These are phyloP conservation scores for Oxyruncus cristatus DNA, from an alignment of 2,113 vertebrate genomes.

Conservation along the genomic window DNA sequence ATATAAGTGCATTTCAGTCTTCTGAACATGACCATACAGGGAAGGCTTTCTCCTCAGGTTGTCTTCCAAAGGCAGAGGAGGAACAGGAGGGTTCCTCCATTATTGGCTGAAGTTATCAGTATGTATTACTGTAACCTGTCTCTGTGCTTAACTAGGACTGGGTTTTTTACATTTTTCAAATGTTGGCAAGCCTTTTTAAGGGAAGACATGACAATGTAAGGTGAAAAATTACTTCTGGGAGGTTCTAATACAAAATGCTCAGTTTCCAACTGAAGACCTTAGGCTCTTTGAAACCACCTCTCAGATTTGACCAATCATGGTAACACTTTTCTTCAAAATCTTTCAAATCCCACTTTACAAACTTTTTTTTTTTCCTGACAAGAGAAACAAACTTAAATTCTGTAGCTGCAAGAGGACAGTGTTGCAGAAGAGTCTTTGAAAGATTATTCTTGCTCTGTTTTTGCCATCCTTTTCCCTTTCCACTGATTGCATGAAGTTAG, in stretches of 20 bases:
- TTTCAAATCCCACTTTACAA: neutral
- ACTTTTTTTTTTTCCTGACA: neutral
- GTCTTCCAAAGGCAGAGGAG: neutral
- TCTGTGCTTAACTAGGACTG: neutral
- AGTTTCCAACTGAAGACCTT: neutral
- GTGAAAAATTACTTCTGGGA: neutral
- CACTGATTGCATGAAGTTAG: neutral
- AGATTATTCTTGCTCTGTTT: neutral
- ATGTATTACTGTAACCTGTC: neutral
- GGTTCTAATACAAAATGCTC: neutral
- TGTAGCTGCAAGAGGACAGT: neutral
- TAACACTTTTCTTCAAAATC: neutral
- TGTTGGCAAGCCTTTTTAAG: neutral
- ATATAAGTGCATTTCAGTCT: neutral
- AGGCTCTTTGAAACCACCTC: neutral
- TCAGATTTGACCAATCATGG: neutral
- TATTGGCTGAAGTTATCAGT: neutral
- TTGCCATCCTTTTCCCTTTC: neutral
- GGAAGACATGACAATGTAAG: neutral
- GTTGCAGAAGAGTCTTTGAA: neutral
- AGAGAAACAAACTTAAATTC: neutral
- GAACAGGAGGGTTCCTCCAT: neutral
- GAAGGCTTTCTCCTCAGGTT: neutral
- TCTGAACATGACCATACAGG: neutral
- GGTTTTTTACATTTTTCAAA: neutral